phyloP scores from a whole-genome alignment of 2,888 invertebrate genomes.

The Bhutanitis thaidina region DNA sequence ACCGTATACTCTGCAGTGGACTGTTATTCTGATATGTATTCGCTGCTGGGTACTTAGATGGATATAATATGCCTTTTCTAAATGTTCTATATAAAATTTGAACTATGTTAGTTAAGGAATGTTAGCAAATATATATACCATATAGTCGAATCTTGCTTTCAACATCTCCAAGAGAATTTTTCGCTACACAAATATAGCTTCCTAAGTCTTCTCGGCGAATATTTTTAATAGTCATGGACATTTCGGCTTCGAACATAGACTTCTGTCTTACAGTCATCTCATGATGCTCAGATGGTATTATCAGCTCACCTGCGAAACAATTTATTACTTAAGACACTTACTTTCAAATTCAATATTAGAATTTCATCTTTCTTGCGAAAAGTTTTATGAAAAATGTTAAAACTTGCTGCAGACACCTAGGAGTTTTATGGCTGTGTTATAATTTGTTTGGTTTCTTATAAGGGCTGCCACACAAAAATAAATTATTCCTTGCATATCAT shows the following conservation, averaged over 20 bases:
- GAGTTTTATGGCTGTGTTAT: constrained; percentile 74
- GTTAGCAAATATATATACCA: constrained; percentile 77
- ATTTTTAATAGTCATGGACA: constrained; percentile 90
- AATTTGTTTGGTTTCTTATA: constrained; percentile 74
- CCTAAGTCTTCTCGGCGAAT: constrained; percentile 90
- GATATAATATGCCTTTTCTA: too few relatives aligned
- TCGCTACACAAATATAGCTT: constrained; percentile 92
- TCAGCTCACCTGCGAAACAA: constrained; percentile 85
- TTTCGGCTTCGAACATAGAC: constrained; percentile 90
- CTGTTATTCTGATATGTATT: too few relatives aligned
- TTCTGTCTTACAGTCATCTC: constrained; percentile 86
- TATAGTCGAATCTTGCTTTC: constrained; percentile 94
- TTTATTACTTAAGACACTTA: constrained; percentile 67
- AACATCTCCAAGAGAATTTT: constrained; percentile 92
- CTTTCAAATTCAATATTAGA: constrained; percentile 76
- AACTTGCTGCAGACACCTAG: constrained; percentile 71
- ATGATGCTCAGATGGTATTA: constrained; percentile 90
- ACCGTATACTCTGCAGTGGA: too few relatives aligned
- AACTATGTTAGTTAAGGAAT: too few relatives aligned
- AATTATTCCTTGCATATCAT: constrained; percentile 29
- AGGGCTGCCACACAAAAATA: constrained; percentile 52
- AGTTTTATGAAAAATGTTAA: constrained; percentile 79
- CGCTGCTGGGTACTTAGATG: too few relatives aligned
- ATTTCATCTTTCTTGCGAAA: constrained; percentile 66
- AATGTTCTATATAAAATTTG: too few relatives aligned